phyloP scores from a whole-genome alignment of 2,888 invertebrate species.

The Cheilosia grossa region DNA sequence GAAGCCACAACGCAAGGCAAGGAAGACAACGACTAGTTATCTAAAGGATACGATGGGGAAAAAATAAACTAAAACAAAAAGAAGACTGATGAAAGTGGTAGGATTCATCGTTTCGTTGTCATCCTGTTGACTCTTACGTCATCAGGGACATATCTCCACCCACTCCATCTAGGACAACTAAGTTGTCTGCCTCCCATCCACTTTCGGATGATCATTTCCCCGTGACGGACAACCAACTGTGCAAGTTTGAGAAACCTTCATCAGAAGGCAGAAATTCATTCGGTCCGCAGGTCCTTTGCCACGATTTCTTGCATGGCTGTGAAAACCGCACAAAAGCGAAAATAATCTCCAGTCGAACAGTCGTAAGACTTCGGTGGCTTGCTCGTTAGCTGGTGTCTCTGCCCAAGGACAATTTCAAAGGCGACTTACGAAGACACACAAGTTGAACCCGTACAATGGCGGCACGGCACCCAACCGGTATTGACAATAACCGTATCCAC shows the following conservation, averaged over 20 bases:
- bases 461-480: neutral
- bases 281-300: conserved; percentile 37
- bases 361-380: conserved; percentile 57
- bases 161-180: neutral
- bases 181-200: neutral
- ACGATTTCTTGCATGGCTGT: conserved; percentile 42
- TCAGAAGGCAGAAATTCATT: neutral
- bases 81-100: neutral
- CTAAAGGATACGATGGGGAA: conserved; percentile 11
- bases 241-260: conserved; percentile 2
- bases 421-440: conserved; percentile 51
- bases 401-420: conserved; percentile 57
- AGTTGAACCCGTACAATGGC: conserved; percentile 58
- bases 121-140: neutral
- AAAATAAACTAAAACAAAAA: neutral
- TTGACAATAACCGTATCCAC: conserved; percentile 30
- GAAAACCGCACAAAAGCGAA: conserved; percentile 64
- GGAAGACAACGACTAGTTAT: too few species aligned
- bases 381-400: neutral
- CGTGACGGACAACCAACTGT: neutral
- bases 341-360: conserved; percentile 53
- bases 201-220: conserved; percentile 3
- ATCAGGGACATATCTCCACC: conserved; percentile 6
- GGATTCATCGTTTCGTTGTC: conserved; percentile 7
- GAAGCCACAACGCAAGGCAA: conserved; percentile 38